phyloP scores from a whole-genome alignment of 2,888 invertebrate genomes.

The Spisula solida region DNA sequence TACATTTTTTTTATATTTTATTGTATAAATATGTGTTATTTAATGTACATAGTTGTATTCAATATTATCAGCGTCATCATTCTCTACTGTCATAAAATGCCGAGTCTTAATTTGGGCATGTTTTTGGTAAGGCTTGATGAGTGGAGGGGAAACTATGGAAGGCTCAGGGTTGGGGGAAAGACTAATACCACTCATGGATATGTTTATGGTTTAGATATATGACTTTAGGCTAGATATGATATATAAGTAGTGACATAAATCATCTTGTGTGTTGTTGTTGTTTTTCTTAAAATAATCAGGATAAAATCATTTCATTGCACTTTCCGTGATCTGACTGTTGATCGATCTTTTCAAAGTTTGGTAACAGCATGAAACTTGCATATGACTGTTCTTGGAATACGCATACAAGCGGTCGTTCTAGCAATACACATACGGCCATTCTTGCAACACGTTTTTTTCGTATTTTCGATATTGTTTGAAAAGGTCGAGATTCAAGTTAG shows the following conservation, averaged over 20 bases:
- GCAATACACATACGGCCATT: no score
- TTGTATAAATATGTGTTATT: slow-evolving; percentile 26
- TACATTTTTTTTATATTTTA: slow-evolving; percentile 4
- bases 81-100: not conserved
- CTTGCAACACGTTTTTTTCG: not conserved
- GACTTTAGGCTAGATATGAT: slow-evolving; percentile 12
- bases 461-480: slow-evolving; percentile 1
- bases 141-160: not conserved
- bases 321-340: not conserved
- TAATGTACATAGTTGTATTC: slow-evolving; percentile 11
- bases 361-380: not conserved
- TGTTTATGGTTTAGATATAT: not conserved
- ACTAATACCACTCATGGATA: not conserved
- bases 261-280: slow-evolving; percentile 28
- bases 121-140: not conserved
- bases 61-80: not conserved
- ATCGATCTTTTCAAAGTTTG: not conserved
- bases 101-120: not conserved
- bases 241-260: slow-evolving; percentile 19
- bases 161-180: not conserved
- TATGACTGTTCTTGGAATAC: not conserved
- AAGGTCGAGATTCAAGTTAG: not conserved
- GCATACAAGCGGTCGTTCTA: no score
- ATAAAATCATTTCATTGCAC: slow-evolving; percentile 28
- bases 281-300: slow-evolving; percentile 40